Percentiles rank a stretch among this genome's conserved stretches.
Conservation (phyloP, 1,140 invertebrate species). For the Nebria ingens region DNA sequence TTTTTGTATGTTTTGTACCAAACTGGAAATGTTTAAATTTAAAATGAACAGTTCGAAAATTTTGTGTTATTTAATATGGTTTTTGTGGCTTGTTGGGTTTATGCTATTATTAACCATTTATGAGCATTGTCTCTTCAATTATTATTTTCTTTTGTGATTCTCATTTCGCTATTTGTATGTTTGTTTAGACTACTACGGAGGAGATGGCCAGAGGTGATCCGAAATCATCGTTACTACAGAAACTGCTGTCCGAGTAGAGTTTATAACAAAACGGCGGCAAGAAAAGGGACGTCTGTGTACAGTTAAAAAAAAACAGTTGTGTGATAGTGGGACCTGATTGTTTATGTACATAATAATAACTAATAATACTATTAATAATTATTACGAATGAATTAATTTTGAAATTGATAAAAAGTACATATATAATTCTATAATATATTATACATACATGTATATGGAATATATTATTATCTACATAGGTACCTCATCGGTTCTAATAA, state of each 20-base stretch:
- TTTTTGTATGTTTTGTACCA: no score
- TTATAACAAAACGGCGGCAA: conserved; percentile 11
- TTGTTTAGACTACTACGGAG: conserved; percentile 58
- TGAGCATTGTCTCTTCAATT: no score
- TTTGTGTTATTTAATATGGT: no score
- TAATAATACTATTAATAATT: no score
- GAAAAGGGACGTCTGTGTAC: conserved; percentile 16
- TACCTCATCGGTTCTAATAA: conserved; percentile 34
- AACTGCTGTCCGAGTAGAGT: conserved; percentile 64
- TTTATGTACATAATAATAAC: conserved; percentile 15
- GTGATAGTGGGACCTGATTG: conserved; percentile 25
- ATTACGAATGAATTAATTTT: no score
- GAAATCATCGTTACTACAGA: conserved; percentile 64
- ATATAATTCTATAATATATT: conserved; percentile 13
- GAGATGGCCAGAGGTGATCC: conserved; percentile 54
- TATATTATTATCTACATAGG: conserved; percentile 27
- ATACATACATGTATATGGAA: conserved; percentile 23
- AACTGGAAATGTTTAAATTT: no score
- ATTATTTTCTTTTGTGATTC: no score
- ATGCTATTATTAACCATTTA: no score
- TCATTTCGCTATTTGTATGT: no score
- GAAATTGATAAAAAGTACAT: conserved; percentile 18
- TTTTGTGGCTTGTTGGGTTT: no score
- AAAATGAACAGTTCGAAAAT: no score
- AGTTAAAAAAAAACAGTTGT: conserved; percentile 18